phyloP scores from a whole-genome alignment of 2,113 vertebrate species.

The Callithrix jacchus region DNA sequence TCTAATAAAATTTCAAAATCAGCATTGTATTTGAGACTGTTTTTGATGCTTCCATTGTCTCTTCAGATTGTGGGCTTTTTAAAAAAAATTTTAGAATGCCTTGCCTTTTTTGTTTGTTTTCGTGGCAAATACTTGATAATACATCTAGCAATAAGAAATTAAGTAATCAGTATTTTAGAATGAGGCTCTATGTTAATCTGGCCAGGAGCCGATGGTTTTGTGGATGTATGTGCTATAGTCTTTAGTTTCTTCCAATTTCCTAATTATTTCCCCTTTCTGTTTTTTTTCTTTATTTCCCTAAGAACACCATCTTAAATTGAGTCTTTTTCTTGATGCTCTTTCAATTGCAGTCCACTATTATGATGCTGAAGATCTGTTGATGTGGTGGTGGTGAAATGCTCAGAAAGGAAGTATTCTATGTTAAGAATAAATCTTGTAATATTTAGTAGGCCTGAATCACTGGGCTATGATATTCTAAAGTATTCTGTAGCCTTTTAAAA shows the following conservation, averaged over 20 bases:
- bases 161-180: not conserved
- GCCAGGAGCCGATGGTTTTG: not conserved
- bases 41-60: not conserved
- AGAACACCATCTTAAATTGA: not conserved
- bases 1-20: not conserved
- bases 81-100: not conserved
- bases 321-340: not conserved
- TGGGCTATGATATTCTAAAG: not conserved
- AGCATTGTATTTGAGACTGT: fast-evolving
- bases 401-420: not conserved
- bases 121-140: not conserved
- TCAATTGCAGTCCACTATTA: not conserved
- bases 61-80: not conserved
- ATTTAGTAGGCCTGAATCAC: not conserved
- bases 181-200: not conserved
- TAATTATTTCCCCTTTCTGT: not conserved
- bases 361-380: not conserved
- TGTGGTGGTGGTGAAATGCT: not conserved
- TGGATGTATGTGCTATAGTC: not conserved
- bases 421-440: not conserved
- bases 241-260: not conserved
- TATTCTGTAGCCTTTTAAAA: not conserved
- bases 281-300: not conserved
- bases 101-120: not conserved
- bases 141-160: not conserved